Percentiles rank a stretch among this genome's conserved stretches.
phyloP scores from a whole-genome alignment of 2,888 invertebrate species.

The Clepsis dumicolana region DNA sequence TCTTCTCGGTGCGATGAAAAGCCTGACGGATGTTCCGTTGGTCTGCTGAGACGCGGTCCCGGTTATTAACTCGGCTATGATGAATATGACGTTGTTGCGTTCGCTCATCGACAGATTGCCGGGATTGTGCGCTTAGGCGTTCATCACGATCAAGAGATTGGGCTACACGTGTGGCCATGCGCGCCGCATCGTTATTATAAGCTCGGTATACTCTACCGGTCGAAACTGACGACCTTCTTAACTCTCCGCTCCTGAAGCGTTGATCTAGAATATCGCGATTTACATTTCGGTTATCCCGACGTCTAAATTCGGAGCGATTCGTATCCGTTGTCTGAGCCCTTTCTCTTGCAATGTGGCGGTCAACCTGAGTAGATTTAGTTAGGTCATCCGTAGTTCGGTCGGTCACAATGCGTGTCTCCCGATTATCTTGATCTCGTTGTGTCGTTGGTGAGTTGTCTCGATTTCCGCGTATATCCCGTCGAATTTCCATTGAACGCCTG shows the following conservation, averaged over 20 bases:
- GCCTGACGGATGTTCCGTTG: conserved; percentile 22
- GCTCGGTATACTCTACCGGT: conserved; percentile 5
- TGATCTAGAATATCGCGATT: neutral
- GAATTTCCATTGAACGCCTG: conserved; percentile 29
- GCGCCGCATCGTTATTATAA: neutral
- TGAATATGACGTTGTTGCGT: conserved; percentile 12
- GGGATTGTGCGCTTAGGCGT: conserved; percentile 13
- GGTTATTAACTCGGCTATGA: neutral
- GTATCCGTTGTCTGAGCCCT: conserved; percentile 14
- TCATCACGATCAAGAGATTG: conserved; percentile 31
- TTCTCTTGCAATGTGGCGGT: conserved; percentile 25
- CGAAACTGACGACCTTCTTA: conserved; percentile 8
- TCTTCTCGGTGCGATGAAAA: conserved; percentile 2
- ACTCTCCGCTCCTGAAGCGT: conserved; percentile 9
- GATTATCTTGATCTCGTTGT: conserved; percentile 26
- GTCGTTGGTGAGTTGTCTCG: conserved; percentile 12
- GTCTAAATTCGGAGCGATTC: conserved; percentile 26
- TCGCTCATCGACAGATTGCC: conserved; percentile 8
- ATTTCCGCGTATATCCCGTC: conserved; percentile 32
- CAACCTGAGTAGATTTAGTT: conserved; percentile 25
- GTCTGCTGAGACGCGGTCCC: conserved; percentile 6
- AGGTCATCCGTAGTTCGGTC: conserved; percentile 45
- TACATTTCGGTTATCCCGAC: conserved; percentile 20
- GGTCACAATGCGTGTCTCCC: conserved; percentile 39
- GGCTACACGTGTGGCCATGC: conserved; percentile 1